Conservation (phyloP, 37 sponge, comb jelly and placozoan species). For the Theonella swinhoei region DNA sequence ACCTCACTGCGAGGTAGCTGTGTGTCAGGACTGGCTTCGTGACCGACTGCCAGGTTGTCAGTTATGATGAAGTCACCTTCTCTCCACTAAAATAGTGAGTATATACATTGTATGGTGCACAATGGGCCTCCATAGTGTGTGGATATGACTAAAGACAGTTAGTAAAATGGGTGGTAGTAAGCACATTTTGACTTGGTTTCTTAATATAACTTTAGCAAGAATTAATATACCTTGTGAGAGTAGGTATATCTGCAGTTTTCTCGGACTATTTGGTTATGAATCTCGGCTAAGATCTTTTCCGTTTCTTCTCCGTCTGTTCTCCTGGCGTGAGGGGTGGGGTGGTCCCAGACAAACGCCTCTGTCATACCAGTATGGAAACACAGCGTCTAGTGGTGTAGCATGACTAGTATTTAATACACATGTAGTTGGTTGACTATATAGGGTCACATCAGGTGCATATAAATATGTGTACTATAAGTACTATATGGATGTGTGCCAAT, state of each 20-base stretch:
- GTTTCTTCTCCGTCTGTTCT: not conserved
- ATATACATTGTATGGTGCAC: too few species aligned
- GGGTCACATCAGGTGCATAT: too few species aligned
- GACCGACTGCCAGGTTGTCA: constrained; percentile 44
- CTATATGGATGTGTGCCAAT: too few species aligned
- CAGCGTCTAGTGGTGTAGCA: not conserved
- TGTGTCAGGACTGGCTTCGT: constrained; percentile 35
- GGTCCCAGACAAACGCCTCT: constrained; percentile 10
- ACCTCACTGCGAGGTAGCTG: constrained; percentile 20
- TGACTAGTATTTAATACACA: not conserved
- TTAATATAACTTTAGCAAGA: too few species aligned
- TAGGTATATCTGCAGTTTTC: not conserved
- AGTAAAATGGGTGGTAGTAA: too few species aligned
- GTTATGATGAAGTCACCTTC: constrained; percentile 44
- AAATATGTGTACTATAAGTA: too few species aligned
- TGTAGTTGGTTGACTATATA: not conserved
- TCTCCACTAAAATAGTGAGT: constrained; percentile 28
- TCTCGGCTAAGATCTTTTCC: not conserved
- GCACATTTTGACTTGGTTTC: too few species aligned
- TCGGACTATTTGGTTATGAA: constrained; percentile 6
- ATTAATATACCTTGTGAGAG: constrained; percentile 9
- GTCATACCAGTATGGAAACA: constrained; percentile 33
- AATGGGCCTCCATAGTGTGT: too few species aligned
- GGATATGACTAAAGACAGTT: too few species aligned
- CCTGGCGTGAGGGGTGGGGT: constrained; percentile 10